Evolutionary conservation across 2,797 vertebrate genomes (phyloP).

Genomic region (Fundulus diaphanus): DNA sequence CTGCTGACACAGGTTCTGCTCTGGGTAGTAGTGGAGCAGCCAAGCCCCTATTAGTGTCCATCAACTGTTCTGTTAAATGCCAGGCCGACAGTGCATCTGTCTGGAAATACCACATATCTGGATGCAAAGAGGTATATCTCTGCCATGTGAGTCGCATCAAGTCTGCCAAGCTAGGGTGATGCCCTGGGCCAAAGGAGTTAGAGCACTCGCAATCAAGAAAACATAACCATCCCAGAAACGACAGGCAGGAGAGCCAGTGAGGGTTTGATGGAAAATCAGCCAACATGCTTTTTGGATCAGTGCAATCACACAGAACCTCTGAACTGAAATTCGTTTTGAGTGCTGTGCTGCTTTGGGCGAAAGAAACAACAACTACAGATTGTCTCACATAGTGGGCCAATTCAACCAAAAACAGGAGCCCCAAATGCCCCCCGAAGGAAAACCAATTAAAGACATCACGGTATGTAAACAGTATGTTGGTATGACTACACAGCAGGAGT

Average conservation of each 20-base stretch:
- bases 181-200: constrained; percentile 55
- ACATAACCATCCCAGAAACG: constrained; percentile 31
- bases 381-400: neutral
- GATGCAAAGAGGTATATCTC: constrained; percentile 46
- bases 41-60: constrained; percentile 73
- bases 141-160: constrained; percentile 44
- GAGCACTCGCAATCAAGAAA: constrained; percentile 45
- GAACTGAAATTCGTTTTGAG: constrained; percentile 18
- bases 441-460: neutral
- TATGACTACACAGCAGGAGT: neutral
- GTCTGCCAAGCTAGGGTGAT: constrained; percentile 43
- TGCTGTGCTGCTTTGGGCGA: neutral
- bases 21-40: constrained; percentile 58
- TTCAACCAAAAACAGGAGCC: neutral
- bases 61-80: constrained; percentile 68
- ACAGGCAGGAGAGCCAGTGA: constrained; percentile 21
- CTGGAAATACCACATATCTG: constrained; percentile 54
- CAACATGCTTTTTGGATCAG: constrained; percentile 17
- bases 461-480: neutral
- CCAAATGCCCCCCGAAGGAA: neutral
- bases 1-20: constrained; percentile 62
- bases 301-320: constrained; percentile 9
- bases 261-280: constrained; percentile 30
- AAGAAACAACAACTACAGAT: neutral
- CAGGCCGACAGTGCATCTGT: constrained; percentile 64